Base-by-base conservation (phyloP, 2,888 invertebrate genomes). In the Drosophila birchii region DNA sequence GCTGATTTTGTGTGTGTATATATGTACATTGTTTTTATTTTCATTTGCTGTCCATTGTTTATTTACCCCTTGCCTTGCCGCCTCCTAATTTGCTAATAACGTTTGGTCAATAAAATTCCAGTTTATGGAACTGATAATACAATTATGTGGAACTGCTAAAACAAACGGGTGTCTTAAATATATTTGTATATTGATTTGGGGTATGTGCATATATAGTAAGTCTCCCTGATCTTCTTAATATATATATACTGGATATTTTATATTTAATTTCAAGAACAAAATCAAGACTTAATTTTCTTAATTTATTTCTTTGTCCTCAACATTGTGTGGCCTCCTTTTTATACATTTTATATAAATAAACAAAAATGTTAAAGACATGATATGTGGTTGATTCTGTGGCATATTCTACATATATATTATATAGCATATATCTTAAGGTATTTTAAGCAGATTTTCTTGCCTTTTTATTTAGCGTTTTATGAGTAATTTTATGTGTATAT, bases 231-330 rank as follows among this genome's bases (percentile, higher is more conserved):
- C 44, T 59, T 36, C 12, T 58, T 4, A 14, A 6, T 3, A 12
- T 47, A 47, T n/a, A 12, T 39, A 39, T 53, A 4, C 23, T n/a
- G 4, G 5, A n/a, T 11, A 56, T 41, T 32, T 55, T 29, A n/a
- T 56, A 23, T 56, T 41, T 56, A 34, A 34, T 56, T 59, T 56
- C 29, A 20, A 51, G 51, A 51, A 16, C 51, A 20, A 47, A 71
- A 41, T 39, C 39, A 56, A 16, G 56, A 56, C 26, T 61, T 62
- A 34, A 61, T 14, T 47, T 55, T 63, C 44, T 55, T n/a, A 54
- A 69, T 74, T 72, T 86, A 70, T 74, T 78, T 76, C 55, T 72
- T 70, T 82, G 75, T 80, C 75, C 67, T 72, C 59, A 67, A 61
- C 43, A 34, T 69, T 51, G 57, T 47, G 8, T 41, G 41, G 16